phyloP scores from a whole-genome alignment of 2,888 invertebrate species.

The Drosophila prolongata region DNA sequence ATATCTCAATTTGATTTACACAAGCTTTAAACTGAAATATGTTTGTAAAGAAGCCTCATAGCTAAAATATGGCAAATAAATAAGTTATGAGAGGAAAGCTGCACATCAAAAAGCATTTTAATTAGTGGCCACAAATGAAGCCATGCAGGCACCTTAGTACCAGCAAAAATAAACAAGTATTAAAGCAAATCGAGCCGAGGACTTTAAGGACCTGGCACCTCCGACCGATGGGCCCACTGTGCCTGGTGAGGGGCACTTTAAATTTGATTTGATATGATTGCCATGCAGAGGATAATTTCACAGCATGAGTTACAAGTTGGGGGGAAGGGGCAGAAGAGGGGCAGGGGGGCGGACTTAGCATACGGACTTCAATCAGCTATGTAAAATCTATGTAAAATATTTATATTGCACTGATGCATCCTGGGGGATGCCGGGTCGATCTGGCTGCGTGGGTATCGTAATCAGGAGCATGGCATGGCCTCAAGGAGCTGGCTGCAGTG shows the following conservation, averaged over 20 bases:
- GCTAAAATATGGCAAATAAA: not conserved
- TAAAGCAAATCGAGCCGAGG: not conserved
- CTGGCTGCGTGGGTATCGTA: constrained; percentile 58
- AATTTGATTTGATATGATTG: constrained; percentile 68
- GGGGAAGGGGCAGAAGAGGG: not conserved
- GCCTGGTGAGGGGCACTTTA: constrained; percentile 49
- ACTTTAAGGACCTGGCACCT: not conserved
- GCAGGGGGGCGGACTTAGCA: constrained; percentile 50
- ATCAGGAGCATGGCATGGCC: constrained; percentile 59
- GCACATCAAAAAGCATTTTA: not conserved
- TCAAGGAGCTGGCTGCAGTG: constrained; percentile 20
- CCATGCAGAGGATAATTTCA: constrained; percentile 55
- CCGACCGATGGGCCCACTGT: constrained; percentile 21
- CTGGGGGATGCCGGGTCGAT: constrained; percentile 30
- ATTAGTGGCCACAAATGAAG: constrained; percentile 1
- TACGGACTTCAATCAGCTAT: constrained; percentile 77
- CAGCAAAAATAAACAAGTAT: not conserved
- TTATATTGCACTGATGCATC: constrained; percentile 75
- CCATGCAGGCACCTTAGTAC: not conserved
- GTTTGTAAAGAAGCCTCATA: not conserved
- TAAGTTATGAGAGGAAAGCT: too few species aligned
- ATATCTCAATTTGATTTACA: too few species aligned
- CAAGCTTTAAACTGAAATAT: not conserved
- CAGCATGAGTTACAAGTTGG: constrained; percentile 31
- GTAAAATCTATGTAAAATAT: constrained; percentile 79